Evolutionary conservation across 2,888 invertebrate genomes (phyloP).

Genomic region (Xestoiulus laeticollis): DNA sequence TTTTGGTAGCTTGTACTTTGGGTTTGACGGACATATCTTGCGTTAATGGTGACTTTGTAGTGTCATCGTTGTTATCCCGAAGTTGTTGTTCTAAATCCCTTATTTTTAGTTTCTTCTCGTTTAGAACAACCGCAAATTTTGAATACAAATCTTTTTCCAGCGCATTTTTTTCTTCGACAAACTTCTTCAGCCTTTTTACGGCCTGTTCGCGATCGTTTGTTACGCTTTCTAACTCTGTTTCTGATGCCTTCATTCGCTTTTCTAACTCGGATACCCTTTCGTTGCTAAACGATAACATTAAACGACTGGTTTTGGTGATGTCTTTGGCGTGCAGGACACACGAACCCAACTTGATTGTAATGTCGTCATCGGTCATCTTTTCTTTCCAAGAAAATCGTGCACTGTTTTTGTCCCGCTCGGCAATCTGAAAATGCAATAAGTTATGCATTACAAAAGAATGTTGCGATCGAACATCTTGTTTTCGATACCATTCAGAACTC

Average conservation of each 20-base stretch:
- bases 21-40: not conserved
- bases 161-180: conserved; percentile 53
- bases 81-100: not conserved
- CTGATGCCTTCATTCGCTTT: not conserved
- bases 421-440: not conserved
- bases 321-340: not conserved
- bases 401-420: not conserved
- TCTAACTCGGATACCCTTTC: not conserved
- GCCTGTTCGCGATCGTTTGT: conserved; percentile 46
- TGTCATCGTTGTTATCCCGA: not conserved
- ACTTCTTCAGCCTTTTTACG: conserved; percentile 43
- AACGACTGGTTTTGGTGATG: not conserved
- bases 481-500: too few species aligned
- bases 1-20: not conserved
- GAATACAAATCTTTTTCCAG: conserved; percentile 57
- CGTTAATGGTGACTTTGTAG: not conserved
- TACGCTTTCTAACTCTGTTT: not conserved
- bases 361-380: conserved; percentile 40
- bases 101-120: conserved; percentile 57
- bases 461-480: not conserved
- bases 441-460: too few species aligned
- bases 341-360: conserved; percentile 23
- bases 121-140: conserved; percentile 56
- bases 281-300: conserved; percentile 1
- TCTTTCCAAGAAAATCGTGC: conserved; percentile 34